Percentiles rank a stretch among this genome's conserved stretches.
Conservation (phyloP, 2,888 invertebrate genomes). For the Drosophila mercatorum region DNA sequence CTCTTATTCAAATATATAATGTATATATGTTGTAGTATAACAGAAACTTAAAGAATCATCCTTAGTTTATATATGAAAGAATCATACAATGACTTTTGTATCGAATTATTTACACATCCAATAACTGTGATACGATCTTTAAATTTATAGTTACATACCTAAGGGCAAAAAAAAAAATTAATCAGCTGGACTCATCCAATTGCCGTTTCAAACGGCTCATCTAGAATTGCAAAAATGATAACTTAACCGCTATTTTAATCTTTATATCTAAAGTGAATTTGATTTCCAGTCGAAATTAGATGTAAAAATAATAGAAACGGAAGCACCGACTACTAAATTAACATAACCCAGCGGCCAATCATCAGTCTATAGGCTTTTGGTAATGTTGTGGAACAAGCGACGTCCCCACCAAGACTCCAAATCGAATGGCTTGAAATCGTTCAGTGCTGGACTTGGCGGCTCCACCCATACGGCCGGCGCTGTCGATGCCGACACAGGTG, state of each 20-base stretch:
- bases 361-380: slow-evolving; percentile 88
- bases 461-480: slow-evolving; percentile 87
- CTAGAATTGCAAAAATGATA: slow-evolving; percentile 30
- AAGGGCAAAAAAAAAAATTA: slow-evolving; percentile 3
- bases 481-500: slow-evolving; percentile 68
- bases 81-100: slow-evolving; percentile 35
- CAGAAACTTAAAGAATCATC: slow-evolving; percentile 48
- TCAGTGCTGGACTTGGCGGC: slow-evolving; percentile 89
- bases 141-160: slow-evolving; percentile 30
- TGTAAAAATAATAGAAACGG: slow-evolving; percentile 35
- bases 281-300: slow-evolving; percentile 47
- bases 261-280: slow-evolving; percentile 47
- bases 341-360: slow-evolving; percentile 21
- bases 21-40: slow-evolving; percentile 6
- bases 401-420: slow-evolving; percentile 96
- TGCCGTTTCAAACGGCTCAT: slow-evolving; percentile 40
- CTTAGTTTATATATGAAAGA: slow-evolving; percentile 39
- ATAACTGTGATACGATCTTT: slow-evolving; percentile 15
- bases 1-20: slow-evolving; percentile 11
- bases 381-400: slow-evolving; percentile 93
- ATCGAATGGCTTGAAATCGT: slow-evolving; percentile 95
- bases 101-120: slow-evolving; percentile 54
- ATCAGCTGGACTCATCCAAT: slow-evolving; percentile 16
- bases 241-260: slow-evolving; percentile 23
- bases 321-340: slow-evolving; percentile 45